Evolutionary conservation across 2,888 invertebrate species (phyloP).

Genomic region (Meiosimyza platycephala): DNA sequence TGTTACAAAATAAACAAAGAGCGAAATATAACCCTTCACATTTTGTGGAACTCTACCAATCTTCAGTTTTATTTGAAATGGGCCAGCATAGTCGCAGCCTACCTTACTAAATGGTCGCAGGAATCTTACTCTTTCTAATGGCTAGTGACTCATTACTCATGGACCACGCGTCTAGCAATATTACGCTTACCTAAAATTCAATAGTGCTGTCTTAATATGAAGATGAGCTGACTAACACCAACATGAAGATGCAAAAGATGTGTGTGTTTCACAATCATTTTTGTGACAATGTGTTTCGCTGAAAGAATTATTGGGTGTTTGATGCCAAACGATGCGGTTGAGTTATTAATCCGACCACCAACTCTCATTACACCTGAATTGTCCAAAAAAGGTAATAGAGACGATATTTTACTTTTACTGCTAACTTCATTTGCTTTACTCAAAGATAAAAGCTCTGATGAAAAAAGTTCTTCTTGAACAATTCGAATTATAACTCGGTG

Average conservation of each 20-base stretch:
- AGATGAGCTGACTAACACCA: too few relatives aligned
- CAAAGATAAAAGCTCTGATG: neutral
- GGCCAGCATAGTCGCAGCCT: slow-evolving; percentile 27
- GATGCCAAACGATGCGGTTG: slow-evolving; percentile 21
- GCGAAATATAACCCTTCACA: slow-evolving; percentile 24
- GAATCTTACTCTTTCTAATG: slow-evolving; percentile 25
- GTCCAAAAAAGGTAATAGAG: slow-evolving; percentile 6
- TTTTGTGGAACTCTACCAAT: slow-evolving; percentile 31
- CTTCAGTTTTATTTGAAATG: slow-evolving; percentile 9
- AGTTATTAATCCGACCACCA: slow-evolving; percentile 30
- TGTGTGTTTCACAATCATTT: too few relatives aligned
- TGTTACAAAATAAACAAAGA: too few relatives aligned
- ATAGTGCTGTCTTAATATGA: too few relatives aligned
- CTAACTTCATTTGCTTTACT: neutral
- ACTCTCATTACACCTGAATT: slow-evolving; percentile 24
- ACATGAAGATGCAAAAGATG: too few relatives aligned
- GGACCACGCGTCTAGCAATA: slow-evolving; percentile 9
- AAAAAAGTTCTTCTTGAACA: neutral
- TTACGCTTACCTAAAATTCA: too few relatives aligned
- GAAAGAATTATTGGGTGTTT: slow-evolving; percentile 36
- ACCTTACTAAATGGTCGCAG: slow-evolving; percentile 34
- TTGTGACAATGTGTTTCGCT: neutral
- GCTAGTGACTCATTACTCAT: slow-evolving; percentile 35
- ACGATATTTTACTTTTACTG: neutral
- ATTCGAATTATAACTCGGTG: neutral